Base-by-base conservation (phyloP, 2,113 vertebrate species). In the Chloropsis hardwickii region DNA sequence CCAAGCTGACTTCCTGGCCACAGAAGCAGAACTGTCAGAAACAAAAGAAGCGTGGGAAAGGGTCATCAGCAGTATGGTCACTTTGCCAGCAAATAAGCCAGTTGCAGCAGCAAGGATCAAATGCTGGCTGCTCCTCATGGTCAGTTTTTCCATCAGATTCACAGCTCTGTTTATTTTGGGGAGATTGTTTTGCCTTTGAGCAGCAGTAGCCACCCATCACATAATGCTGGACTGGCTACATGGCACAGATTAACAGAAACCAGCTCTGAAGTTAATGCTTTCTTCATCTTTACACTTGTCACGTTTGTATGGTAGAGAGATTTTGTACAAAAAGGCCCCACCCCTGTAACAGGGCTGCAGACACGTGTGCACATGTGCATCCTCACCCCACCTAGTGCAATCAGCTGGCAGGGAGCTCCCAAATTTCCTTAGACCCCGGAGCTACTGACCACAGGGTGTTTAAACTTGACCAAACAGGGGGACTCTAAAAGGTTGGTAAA, bases 351-450 rank as follows among this genome's bases (percentile, higher is more conserved):
- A 40, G 15, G 13, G 25, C 82, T 76, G 48, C 73, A 66, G 35
- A 9, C 8, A 6, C 0, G 2, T 25, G 39, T 33, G 70, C 37
- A 25, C 10, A 2, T 2, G 24, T 19, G 12, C 1, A 1, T 42
- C 48, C 37, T 67, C 51, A 69, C 37, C 42, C 48, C 74, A 40
- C 6, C 42, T 3, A 0, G 6, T 45, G 29, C 33, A 25, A 31
- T n/a, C 39, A 66, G 18, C 45, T 39, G 35, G 17, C 54, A 37
- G 12, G 37, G 50, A 92, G 29, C 23, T 74, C 48, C 50, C 42
- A 64, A 37, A 86, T n/a, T 58, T 33, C 62, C 47, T 93, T 23
- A 37, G 50, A 88, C 7, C 21, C 6, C 7, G 3, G 5, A 61
- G 18, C 4, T 50, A 5, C 50, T 73, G 58, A 60, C 53, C n/a